Conservation (phyloP, 2,888 invertebrate species). For the Stictocephala bisonia region DNA sequence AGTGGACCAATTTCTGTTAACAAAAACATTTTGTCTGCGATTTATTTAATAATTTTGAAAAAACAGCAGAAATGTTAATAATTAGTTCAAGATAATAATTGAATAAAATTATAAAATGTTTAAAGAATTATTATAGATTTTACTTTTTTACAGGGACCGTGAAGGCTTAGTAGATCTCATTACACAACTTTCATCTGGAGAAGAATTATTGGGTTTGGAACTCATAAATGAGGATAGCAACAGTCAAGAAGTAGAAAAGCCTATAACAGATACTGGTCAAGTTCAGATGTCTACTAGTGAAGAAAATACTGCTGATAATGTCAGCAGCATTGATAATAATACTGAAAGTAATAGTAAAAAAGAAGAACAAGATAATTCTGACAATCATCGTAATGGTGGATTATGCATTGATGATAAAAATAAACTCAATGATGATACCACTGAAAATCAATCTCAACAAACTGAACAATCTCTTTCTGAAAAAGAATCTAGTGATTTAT, state of each 20-base stretch:
- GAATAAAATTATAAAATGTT: not conserved
- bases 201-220: conserved; percentile 66
- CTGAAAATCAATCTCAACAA: no score
- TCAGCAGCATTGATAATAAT: conserved; percentile 42
- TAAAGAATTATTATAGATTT: conserved; percentile 8
- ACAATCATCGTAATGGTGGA: not conserved
- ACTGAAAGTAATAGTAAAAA: conserved; percentile 45
- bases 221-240: conserved; percentile 75
- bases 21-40: no score
- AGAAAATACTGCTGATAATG: conserved; percentile 48
- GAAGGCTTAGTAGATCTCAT: conserved; percentile 86
- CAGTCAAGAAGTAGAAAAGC: conserved; percentile 68
- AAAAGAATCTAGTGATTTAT: no score
- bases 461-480: no score
- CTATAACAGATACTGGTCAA: conserved; percentile 69
- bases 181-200: conserved; percentile 76
- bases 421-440: no score
- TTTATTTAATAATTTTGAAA: no score
- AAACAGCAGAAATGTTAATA: no score
- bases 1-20: no score
- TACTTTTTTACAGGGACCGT: conserved; percentile 72
- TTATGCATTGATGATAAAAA: conserved; percentile 26
- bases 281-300: conserved; percentile 47
- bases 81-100: no score
- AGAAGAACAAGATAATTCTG: not conserved